These are phyloP conservation scores for Magallana ariakensis DNA, from an alignment of 1,140 invertebrate species.

Conservation along the genomic window DNA sequence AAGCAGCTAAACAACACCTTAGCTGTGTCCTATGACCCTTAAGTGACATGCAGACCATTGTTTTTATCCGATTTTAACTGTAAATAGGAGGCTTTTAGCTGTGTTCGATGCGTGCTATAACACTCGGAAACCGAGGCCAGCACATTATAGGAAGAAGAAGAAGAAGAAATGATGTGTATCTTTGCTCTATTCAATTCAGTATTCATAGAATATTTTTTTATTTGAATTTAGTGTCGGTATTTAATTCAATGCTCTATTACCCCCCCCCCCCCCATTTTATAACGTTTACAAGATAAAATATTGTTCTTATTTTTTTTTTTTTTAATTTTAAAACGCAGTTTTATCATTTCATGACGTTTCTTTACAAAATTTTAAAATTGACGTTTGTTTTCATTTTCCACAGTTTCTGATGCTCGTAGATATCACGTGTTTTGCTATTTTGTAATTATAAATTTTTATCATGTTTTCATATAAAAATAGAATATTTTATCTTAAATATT, in stretches of 20 bases:
- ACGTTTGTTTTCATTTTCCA: constrained; percentile 6
- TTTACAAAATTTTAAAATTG: not conserved
- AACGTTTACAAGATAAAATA: not conserved
- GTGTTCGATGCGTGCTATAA: too few relatives aligned
- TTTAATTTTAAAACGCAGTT: not conserved
- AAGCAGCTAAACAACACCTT: too few relatives aligned
- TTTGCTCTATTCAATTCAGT: too few relatives aligned
- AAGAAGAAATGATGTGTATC: not conserved
- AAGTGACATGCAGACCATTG: too few relatives aligned
- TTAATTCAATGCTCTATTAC: constrained; percentile 7
- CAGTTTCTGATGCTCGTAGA: not conserved
- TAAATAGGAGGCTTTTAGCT: too few relatives aligned
- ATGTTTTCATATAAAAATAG: constrained; percentile 8
- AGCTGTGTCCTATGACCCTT: too few relatives aligned
- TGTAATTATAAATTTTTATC: not conserved
- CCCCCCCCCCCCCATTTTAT: not conserved
- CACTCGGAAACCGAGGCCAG: too few relatives aligned
- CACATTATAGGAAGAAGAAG: too few relatives aligned
- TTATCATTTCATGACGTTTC: not conserved
- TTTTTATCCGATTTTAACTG: too few relatives aligned
- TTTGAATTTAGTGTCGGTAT: constrained; percentile 6
- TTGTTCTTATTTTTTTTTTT: not conserved
- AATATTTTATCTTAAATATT: constrained; percentile 9
- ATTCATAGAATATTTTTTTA: not conserved
- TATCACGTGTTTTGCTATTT: not conserved